Base-by-base conservation (phyloP, 2,888 invertebrate species). In the Arge pagana region DNA sequence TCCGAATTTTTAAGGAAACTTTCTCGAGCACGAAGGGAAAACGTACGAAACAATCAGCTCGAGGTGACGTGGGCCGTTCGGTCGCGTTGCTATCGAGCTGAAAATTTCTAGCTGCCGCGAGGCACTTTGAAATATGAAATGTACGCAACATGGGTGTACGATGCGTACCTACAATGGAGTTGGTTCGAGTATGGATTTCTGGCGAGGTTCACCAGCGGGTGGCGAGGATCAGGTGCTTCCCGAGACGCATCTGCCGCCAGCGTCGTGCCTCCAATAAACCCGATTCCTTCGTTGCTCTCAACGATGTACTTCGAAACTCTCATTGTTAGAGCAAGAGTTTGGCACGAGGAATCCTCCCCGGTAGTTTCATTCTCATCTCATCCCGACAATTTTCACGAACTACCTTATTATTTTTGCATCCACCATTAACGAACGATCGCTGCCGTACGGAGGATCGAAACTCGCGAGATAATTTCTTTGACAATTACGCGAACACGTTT, bases 171-270 rank as follows among this genome's bases (percentile, higher is more conserved):
- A 51, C 43, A 48, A 43, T 37, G 39, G 39, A 52, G 53, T 45
- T 50, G 50, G 43, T 50, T 49, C 54, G 49, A 58, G 59, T 62
- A 61, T 62, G 62, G 62, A 62, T 63, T 66, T 66, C 61, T 59
- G 50, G 45, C 16, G 21, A 35, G 33, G 45, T 31, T 31, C 23
- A 15, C 23, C 28, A 33, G 45, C 35, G 13, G 30, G 33, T 31
- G n/a, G 45, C 40, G 57, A 60, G 65, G 59, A 61, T 61, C 66
- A 67, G 66, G 66, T 67, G 66, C 50, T 54, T 36, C 24, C 45
- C 36, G 54, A 59, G 56, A 54, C 56, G 45, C 63, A 65, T 66
- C 64, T 67, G 66, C 58, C 45, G 58, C 51, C 45, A 52, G 26
- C 28, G 35, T 45, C 45, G 33, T 24, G 13, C 33, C 45, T 45